A percentile compares a stretch with the other conserved stretches of the same genome.
These are phyloP conservation scores for Chalcosyrphus nemorum DNA, from an alignment of 2,888 invertebrate genomes.

Conservation along the genomic window DNA sequence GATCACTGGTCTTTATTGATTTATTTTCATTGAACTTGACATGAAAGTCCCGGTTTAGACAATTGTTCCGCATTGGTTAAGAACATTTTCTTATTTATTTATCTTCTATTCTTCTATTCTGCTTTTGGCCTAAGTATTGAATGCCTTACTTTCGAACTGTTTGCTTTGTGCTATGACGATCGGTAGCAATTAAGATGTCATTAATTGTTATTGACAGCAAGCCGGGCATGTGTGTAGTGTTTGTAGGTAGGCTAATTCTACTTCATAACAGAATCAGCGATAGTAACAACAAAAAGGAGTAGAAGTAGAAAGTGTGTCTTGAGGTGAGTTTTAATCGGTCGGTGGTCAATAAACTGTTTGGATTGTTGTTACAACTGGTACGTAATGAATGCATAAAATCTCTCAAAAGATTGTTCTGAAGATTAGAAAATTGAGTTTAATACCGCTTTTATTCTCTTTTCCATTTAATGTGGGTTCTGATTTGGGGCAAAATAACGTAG, in stretches of 20 bases:
- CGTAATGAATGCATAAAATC: neutral
- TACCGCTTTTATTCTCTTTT: neutral
- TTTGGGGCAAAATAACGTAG: neutral
- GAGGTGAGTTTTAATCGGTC: neutral
- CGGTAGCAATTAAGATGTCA: slow-evolving; percentile 35
- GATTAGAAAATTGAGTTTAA: neutral
- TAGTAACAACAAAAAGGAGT: neutral
- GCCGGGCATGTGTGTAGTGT: neutral
- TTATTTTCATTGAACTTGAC: slow-evolving; percentile 56
- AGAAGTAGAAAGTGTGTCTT: neutral
- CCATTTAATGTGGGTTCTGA: neutral
- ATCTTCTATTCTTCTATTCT: neutral
- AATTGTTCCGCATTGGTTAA: slow-evolving; percentile 57
- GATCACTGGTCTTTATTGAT: slow-evolving; percentile 31
- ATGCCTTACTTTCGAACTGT: neutral
- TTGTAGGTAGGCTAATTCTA: slow-evolving; percentile 6
- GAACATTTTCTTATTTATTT: neutral
- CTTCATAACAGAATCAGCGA: slow-evolving; percentile 4
- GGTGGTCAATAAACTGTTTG: neutral
- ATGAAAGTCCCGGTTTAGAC: slow-evolving; percentile 51
- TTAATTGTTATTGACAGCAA: slow-evolving; percentile 28
- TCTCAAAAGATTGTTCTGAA: neutral
- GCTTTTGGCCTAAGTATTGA: no score
- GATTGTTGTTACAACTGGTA: neutral
- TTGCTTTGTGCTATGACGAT: neutral